Base-by-base conservation (phyloP, 2,888 invertebrate species). In the Cataglyphis albicans region DNA sequence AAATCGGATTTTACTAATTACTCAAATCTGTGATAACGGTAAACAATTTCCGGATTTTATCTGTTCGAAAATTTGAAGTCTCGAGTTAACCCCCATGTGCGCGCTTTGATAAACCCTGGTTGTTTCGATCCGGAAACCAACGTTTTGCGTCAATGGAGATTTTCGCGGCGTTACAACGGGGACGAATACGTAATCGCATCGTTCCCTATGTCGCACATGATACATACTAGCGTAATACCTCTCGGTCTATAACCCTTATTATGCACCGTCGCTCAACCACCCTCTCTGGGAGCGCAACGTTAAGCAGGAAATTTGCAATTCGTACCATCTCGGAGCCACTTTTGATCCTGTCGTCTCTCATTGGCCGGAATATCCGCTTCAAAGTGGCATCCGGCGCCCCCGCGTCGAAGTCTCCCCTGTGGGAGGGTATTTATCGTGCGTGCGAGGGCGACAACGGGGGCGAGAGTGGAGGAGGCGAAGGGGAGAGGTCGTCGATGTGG, bases 231-330 rank as follows among this genome's bases (percentile, higher is more conserved):
- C 18, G 55, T 63, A 67, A 67, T 44, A 38, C 9, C 25, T 38
- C 57, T 38, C 59, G 76, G 76, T 68, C 65, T 76, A 68, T 61
- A 68, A 67, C 61, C 75, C 57, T 80, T 81, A 89, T 90, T 88
- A 90, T 88, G 84, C 90, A 84, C 84, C 83, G 70, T 64, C 76
- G 57, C 32, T 70, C 72, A 65, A 38, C 70, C 59, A 52, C 65
- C 80, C 86, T 82, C 84, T 73, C 76, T 83, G 81, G 83, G 52
- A 52, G 74, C 61, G 41, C 73, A 82, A 88, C 86, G 83, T 87
- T 85, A 87, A 75, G 55, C 81, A 82, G 81, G 86, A 85, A 86
- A 90, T 90, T 90, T 90, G 90, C 90, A 90, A 90, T 90, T 90
- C 90, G 87, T 84, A 88, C 84, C 73, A 86, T 83, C 88, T 81